Conservation (phyloP, 1,140 invertebrate species). For the Eufriesea mexicana region DNA sequence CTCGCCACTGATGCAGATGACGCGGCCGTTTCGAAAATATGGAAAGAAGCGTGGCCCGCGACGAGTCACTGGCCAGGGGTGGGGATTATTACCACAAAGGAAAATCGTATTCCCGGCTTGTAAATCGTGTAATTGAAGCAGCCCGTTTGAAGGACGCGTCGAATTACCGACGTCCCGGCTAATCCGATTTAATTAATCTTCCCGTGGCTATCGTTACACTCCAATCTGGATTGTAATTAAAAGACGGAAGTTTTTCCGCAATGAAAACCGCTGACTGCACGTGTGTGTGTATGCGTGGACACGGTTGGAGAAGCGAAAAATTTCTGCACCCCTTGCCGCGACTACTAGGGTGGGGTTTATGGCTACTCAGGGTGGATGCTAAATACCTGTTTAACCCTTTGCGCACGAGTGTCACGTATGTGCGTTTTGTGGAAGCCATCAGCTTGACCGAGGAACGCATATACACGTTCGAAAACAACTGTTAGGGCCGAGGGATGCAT, state of each 20-base stretch:
- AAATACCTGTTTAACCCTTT: too few relatives aligned
- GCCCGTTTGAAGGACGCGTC: conserved; percentile 6
- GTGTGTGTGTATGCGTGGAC: not conserved
- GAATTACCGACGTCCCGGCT: not conserved
- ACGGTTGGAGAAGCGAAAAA: too few relatives aligned
- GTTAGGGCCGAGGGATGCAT: too few relatives aligned
- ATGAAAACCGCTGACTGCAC: not conserved
- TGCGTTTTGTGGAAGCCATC: too few relatives aligned
- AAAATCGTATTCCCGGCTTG: conserved; percentile 9
- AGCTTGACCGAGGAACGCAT: too few relatives aligned
- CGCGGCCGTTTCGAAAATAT: conserved; percentile 28
- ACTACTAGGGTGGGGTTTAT: too few relatives aligned
- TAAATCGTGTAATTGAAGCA: not conserved
- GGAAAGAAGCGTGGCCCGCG: conserved; percentile 13
- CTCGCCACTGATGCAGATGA: conserved; percentile 45
- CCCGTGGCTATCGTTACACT: not conserved
- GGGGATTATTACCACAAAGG: conserved; percentile 16
- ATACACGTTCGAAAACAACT: too few relatives aligned
- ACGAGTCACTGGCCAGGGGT: fast-evolving
- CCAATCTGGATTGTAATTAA: not conserved
- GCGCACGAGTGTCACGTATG: too few relatives aligned
- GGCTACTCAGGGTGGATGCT: too few relatives aligned
- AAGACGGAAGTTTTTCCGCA: not conserved
- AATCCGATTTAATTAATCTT: conserved; percentile 18
- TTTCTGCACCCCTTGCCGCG: too few relatives aligned